These are phyloP conservation scores for Coluber constrictor DNA, from an alignment of 2,797 vertebrate species.

Conservation along the genomic window DNA sequence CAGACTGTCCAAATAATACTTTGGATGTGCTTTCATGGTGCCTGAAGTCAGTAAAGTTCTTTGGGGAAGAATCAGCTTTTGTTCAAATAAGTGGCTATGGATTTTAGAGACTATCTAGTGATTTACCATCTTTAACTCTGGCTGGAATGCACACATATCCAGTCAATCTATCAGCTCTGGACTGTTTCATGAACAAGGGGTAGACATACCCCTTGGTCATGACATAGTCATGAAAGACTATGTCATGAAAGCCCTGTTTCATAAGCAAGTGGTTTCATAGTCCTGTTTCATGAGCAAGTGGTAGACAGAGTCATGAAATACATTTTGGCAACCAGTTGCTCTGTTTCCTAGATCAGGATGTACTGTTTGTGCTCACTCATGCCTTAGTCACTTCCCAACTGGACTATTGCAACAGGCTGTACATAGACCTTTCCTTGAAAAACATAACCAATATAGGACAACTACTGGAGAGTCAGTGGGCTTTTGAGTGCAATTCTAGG, in stretches of 20 bases:
- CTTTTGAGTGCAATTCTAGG: not conserved
- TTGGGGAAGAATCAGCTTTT: not conserved
- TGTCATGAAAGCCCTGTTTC: not conserved
- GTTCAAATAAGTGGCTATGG: not conserved
- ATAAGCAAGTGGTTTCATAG: not conserved
- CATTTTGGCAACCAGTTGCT: not conserved
- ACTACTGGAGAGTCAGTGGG: not conserved
- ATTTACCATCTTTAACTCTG: not conserved
- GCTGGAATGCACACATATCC: not conserved
- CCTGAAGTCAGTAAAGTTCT: not conserved
- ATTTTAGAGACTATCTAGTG: not conserved
- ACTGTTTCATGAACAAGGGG: not conserved
- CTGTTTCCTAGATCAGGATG: not conserved
- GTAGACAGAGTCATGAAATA: not conserved
- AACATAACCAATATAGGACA: not conserved
- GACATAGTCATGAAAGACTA: too few relatives aligned
- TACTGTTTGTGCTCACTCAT: not conserved
- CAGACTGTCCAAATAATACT: not conserved
- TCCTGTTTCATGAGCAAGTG: not conserved
- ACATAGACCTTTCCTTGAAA: not conserved
- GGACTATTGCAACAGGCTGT: not conserved
- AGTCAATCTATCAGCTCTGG: not conserved
- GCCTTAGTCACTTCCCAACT: not conserved
- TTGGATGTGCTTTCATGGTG: not conserved
- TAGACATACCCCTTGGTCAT: too few relatives aligned